phyloP scores from a whole-genome alignment of 2,888 invertebrate species.

The Matsumyia berberina region DNA sequence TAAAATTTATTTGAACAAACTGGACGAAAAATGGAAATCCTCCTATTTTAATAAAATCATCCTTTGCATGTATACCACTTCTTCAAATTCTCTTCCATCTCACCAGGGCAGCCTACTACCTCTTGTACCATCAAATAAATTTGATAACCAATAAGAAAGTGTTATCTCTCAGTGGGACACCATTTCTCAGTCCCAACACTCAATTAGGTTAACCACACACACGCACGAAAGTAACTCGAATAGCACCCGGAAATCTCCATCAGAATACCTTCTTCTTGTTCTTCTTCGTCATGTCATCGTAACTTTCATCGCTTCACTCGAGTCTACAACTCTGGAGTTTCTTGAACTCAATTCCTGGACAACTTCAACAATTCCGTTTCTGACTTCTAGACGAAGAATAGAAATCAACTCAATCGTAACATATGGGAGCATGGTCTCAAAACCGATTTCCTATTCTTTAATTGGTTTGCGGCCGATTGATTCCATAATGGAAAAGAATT shows the following conservation, averaged over 20 bases:
- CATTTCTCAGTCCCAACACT: neutral
- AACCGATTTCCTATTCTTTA: constrained; percentile 58
- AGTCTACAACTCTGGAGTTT: constrained; percentile 25
- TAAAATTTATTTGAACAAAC: too few relatives aligned
- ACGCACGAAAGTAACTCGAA: neutral
- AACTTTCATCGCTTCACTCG: constrained; percentile 26
- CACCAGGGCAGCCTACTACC: neutral
- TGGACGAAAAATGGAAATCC: too few relatives aligned
- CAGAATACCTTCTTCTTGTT: constrained; percentile 10
- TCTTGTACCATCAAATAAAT: neutral
- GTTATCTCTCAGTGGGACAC: constrained; percentile 3
- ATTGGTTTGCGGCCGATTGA: constrained; percentile 65
- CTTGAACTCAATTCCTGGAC: constrained; percentile 52
- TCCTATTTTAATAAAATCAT: too few relatives aligned
- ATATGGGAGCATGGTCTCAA: constrained; percentile 45
- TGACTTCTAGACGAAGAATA: constrained; percentile 29
- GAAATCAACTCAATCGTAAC: constrained; percentile 39
- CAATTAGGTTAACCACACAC: constrained; percentile 30
- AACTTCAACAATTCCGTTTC: constrained; percentile 25
- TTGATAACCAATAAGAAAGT: constrained; percentile 30
- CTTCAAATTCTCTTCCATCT: neutral
- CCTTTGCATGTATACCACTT: too few relatives aligned
- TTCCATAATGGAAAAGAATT: constrained; percentile 52
- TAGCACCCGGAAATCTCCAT: constrained; percentile 44
- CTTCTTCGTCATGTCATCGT: constrained; percentile 8